Percentiles rank a stretch among this genome's conserved stretches.
These are phyloP conservation scores for Nomada ferruginata DNA, from an alignment of 2,888 invertebrate species.

Conservation along the genomic window DNA sequence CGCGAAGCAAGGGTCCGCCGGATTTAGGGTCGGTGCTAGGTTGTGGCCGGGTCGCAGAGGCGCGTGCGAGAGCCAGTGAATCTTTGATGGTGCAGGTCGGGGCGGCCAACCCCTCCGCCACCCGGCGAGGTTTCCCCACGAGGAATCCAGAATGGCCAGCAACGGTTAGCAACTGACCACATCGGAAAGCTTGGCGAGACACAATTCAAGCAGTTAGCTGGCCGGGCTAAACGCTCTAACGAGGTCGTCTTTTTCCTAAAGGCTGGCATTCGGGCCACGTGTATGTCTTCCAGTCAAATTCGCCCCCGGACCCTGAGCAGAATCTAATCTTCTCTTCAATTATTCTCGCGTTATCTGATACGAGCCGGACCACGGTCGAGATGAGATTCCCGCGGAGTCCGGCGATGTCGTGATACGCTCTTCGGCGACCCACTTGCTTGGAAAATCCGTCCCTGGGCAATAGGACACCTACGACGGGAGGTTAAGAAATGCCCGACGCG, in stretches of 20 bases:
- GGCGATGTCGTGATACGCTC: conserved; percentile 34
- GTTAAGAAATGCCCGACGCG: background rate
- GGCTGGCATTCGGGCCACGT: conserved; percentile 27
- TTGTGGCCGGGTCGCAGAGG: conserved; percentile 73
- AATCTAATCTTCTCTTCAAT: conserved; percentile 69
- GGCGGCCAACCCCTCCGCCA: conserved; percentile 68
- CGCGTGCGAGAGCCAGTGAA: conserved; percentile 80
- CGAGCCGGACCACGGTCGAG: conserved; percentile 27
- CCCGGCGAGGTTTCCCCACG: conserved; percentile 62
- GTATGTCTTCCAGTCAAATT: conserved; percentile 54
- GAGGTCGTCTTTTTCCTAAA: conserved; percentile 62
- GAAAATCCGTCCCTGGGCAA: background rate
- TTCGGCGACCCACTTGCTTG: conserved; percentile 44
- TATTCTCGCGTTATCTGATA: conserved; percentile 67
- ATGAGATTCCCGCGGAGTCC: conserved; percentile 55
- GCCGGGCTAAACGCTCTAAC: conserved; percentile 46
- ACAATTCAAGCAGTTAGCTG: conserved; percentile 43
- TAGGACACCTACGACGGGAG: background rate
- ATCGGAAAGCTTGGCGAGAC: conserved; percentile 40
- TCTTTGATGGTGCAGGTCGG: conserved; percentile 80
- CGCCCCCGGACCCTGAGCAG: conserved; percentile 19
- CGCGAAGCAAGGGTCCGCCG: conserved; percentile 53
- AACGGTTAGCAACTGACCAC: conserved; percentile 57
- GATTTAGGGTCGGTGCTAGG: conserved; percentile 75
- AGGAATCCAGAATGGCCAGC: conserved; percentile 63